Conservation (phyloP, 1,140 invertebrate species). For the Lepidotrigona ventralis region DNA sequence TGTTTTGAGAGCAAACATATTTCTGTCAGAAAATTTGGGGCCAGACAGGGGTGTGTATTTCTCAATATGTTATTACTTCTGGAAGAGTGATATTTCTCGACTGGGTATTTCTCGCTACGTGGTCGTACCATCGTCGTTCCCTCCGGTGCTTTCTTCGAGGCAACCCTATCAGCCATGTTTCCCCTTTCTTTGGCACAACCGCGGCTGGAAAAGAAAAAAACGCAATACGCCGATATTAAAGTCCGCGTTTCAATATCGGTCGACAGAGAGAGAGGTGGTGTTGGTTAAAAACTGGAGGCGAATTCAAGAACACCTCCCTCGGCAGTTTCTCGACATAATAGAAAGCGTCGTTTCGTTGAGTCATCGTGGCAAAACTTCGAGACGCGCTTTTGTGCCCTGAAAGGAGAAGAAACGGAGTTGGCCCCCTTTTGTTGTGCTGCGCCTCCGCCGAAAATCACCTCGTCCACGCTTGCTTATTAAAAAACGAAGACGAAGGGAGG, state of each 20-base stretch:
- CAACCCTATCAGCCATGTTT: background rate
- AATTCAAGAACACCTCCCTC: slow-evolving; percentile 35
- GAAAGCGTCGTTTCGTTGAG: slow-evolving; percentile 47
- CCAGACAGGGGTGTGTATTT: background rate
- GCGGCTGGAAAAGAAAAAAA: slow-evolving; percentile 3
- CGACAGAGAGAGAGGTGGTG: no score
- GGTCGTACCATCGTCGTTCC: no score
- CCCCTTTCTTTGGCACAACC: background rate
- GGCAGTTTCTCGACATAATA: slow-evolving; percentile 33
- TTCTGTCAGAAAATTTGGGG: background rate
- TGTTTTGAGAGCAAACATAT: background rate
- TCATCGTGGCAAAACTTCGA: slow-evolving; percentile 41
- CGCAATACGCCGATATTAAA: slow-evolving; percentile 32
- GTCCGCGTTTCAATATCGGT: slow-evolving; percentile 20
- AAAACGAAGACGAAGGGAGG: background rate
- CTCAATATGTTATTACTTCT: background rate
- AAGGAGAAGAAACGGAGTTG: slow-evolving; percentile 27
- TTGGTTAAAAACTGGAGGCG: slow-evolving; percentile 20
- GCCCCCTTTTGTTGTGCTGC: slow-evolving; percentile 35
- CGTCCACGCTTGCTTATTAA: slow-evolving; percentile 36
- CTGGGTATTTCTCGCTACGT: no score
- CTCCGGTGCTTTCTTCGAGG: no score
- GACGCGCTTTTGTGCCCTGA: slow-evolving; percentile 44
- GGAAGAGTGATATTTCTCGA: background rate
- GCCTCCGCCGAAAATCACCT: slow-evolving; percentile 39